These are phyloP conservation scores for Mesorhabditis spiculigera DNA, from an alignment of 2,888 invertebrate genomes.

Conservation along the genomic window DNA sequence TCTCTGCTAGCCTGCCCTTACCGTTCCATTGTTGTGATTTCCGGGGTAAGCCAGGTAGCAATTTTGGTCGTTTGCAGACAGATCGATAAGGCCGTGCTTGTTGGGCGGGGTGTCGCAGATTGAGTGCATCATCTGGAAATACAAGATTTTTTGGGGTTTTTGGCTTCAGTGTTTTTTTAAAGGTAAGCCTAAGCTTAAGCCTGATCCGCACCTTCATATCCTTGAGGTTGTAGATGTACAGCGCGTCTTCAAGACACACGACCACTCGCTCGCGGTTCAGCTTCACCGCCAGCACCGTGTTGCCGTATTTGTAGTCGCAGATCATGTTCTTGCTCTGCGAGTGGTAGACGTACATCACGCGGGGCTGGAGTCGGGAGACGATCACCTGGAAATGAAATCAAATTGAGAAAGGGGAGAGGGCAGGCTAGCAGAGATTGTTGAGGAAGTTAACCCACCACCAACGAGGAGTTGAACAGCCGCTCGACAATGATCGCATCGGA, in stretches of 20 bases:
- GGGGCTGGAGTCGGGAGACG: constrained; percentile 68
- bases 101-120: constrained; percentile 97
- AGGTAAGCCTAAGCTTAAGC: background rate
- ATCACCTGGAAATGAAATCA: background rate
- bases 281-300: constrained; percentile 90
- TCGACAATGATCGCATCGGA: constrained; percentile 69
- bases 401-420: no score
- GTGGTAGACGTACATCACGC: constrained; percentile 89
- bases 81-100: constrained; percentile 70
- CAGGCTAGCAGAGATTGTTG: no score
- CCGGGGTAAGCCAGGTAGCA: constrained; percentile 96
- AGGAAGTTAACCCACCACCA: constrained; percentile 70
- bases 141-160: constrained; percentile 60
- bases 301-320: constrained; percentile 90
- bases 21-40: constrained; percentile 46
- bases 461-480: constrained; percentile 89
- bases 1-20: constrained; percentile 12
- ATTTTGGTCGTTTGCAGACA: constrained; percentile 68
- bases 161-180: constrained; percentile 1
- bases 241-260: constrained; percentile 92
- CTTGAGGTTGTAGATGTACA: constrained; percentile 93
- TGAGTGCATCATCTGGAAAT: constrained; percentile 74
- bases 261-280: constrained; percentile 91
- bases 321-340: constrained; percentile 75
- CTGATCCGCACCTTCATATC: constrained; percentile 47